Evolutionary conservation across 2,797 vertebrate species (phyloP), one percentile per base, ranked within the genome.

Genomic region (Nasua narica): DNA sequence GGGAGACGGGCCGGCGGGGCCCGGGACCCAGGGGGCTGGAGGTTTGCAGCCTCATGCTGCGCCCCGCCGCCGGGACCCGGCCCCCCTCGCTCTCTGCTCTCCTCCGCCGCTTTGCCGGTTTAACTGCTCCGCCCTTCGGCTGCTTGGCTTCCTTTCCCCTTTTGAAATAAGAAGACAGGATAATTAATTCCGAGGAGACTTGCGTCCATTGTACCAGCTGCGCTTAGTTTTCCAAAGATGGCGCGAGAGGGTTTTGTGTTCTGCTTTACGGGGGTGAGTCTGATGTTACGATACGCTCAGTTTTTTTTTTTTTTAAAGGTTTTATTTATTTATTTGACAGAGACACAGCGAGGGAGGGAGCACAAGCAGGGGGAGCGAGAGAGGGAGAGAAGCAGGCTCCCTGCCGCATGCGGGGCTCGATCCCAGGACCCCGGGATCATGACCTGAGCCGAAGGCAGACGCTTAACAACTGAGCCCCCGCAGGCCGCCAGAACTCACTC

Each of bases 81-180:
- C 56, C 93, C 78, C 78, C 29, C 84, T 18, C 10, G 12, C 8
- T 85, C 88, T 21, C 50, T 65, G 74, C 48, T 10, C 40, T n/a
- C 62, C 52, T 95, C 96, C 82, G 87, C 92, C 94, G 78, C 70
- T 97, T 96, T 94, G 90, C 94, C 97, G 77, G 95, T 97, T 97
- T 96, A 97, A 87, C 97, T 90, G 89, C 78, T 96, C 94, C 91
- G 21, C 97, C 97, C 94, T 91, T 87, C 65, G 91, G 65, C 50
- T 93, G 77, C 15, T 29, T 95, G 92, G 1, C 96, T 92, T 77
- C 91, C 83, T 96, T 96, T 60, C 76, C 96, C 82, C 70, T 97
- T 98, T 77, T 94, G 77, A 97, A 98, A 98, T 98, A 98, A 89
- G 16, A 86, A 16, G 19, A 93, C n/a, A n/a, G n/a, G 89, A 95